These are phyloP conservation scores for Lepus oiostolus DNA, from an alignment of 2,797 vertebrate genomes.

Conservation along the genomic window DNA sequence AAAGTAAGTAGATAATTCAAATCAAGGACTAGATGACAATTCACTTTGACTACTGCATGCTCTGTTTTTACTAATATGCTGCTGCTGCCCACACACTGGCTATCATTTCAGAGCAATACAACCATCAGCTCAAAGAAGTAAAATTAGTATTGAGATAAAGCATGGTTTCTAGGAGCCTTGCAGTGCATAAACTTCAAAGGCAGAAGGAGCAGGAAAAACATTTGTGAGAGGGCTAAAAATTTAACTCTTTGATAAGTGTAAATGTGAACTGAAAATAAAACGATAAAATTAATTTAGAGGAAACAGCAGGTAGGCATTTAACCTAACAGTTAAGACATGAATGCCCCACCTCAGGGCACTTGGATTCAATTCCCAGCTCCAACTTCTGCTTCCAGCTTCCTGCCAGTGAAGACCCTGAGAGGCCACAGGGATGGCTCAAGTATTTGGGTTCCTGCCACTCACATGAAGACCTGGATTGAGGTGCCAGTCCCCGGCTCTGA, in stretches of 20 bases:
- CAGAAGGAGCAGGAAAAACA: background rate
- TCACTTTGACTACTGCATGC: background rate
- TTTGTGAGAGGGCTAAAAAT: background rate
- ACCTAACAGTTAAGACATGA: no score
- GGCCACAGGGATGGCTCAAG: no score
- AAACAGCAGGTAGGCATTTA: background rate
- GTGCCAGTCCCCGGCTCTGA: no score
- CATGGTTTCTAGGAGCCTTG: background rate
- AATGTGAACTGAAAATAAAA: background rate
- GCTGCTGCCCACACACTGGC: background rate
- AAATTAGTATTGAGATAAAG: background rate
- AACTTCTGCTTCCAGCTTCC: no score
- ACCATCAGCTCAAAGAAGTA: background rate
- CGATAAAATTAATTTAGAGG: background rate
- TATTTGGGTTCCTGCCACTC: no score
- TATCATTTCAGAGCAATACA: background rate
- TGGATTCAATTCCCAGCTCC: no score
- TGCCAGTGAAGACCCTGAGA: no score
- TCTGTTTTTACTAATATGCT: constrained; percentile 12
- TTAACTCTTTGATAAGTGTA: background rate
- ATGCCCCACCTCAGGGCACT: no score
- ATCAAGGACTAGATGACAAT: background rate
- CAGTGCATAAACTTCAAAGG: background rate
- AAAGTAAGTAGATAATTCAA: background rate
- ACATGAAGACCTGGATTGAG: no score